A percentile compares a stretch with the other conserved stretches of the same genome.
These are phyloP conservation scores for Coendou prehensilis DNA, from an alignment of 2,797 vertebrate genomes.

Conservation along the genomic window DNA sequence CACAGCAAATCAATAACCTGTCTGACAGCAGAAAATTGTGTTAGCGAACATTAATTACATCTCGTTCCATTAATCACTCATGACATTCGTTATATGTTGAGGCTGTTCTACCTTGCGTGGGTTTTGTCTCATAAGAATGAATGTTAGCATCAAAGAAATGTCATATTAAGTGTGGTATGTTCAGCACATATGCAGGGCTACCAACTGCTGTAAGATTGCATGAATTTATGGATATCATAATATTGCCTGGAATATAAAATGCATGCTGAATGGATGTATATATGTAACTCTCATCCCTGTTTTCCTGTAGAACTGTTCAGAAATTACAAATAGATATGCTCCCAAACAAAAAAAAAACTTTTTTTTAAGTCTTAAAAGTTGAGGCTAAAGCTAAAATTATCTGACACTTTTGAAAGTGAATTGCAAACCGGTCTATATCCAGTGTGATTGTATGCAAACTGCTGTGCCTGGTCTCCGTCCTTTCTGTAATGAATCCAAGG, in stretches of 20 bases:
- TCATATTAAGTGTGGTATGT: slow-evolving; percentile 64
- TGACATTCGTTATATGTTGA: slow-evolving; percentile 65
- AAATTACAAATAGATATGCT: slow-evolving; percentile 81
- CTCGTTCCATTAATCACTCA: slow-evolving; percentile 73
- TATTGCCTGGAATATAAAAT: slow-evolving; percentile 84
- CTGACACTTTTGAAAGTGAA: slow-evolving; percentile 40
- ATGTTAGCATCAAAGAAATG: slow-evolving; percentile 75
- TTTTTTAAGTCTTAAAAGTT: slow-evolving; percentile 67
- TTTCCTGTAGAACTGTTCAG: slow-evolving; percentile 80
- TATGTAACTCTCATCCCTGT: slow-evolving; percentile 77
- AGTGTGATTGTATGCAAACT: slow-evolving; percentile 60
- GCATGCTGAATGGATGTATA: slow-evolving; percentile 84
- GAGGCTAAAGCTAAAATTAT: slow-evolving; percentile 57
- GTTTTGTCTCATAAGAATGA: slow-evolving; percentile 77
- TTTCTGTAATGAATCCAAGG: slow-evolving; percentile 58
- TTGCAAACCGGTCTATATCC: slow-evolving; percentile 58
- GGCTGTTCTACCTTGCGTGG: slow-evolving; percentile 62
- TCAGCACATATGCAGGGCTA: slow-evolving; percentile 77
- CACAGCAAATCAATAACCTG: slow-evolving; percentile 76
- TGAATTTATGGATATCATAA: slow-evolving; percentile 79
- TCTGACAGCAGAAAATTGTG: slow-evolving; percentile 69
- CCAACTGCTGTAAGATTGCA: slow-evolving; percentile 85
- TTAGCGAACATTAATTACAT: slow-evolving; percentile 66
- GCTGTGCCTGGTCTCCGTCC: slow-evolving; percentile 58
- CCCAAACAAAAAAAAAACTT: slow-evolving; percentile 66